Conservation (phyloP, 1,140 invertebrate genomes). For the Campoletis sonorensis region DNA sequence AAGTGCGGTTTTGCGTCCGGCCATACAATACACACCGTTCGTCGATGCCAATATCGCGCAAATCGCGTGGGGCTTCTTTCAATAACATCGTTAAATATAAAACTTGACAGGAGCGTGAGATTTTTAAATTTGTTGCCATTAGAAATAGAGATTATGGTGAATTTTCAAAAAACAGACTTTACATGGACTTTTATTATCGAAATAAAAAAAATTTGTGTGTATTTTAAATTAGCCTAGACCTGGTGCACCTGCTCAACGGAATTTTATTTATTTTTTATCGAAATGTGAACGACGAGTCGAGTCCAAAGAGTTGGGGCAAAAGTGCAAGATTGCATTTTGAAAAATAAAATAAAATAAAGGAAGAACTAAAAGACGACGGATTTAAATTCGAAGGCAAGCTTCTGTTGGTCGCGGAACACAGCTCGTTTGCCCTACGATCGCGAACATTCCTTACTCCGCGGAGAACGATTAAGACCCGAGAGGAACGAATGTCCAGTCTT, state of each 20-base stretch:
- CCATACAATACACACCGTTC: slow-evolving; percentile 24
- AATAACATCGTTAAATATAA: background rate
- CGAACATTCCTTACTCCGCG: slow-evolving; percentile 59
- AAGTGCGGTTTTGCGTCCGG: slow-evolving; percentile 75
- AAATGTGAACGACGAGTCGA: no score
- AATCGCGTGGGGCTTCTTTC: slow-evolving; percentile 26
- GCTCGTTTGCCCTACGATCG: slow-evolving; percentile 56
- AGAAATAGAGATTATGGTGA: no score
- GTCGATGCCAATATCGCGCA: background rate
- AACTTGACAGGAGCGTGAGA: background rate
- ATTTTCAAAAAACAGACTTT: no score
- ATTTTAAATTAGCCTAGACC: no score
- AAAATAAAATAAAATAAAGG: background rate
- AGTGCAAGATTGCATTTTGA: background rate
- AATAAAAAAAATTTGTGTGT: no score
- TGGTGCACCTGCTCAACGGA: no score
- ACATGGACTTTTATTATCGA: no score
- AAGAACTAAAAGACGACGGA: background rate
- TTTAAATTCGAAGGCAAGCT: slow-evolving; percentile 20
- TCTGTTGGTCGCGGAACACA: slow-evolving; percentile 17
- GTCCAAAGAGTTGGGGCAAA: no score
- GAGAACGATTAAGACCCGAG: slow-evolving; percentile 69
- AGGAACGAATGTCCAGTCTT: slow-evolving; percentile 53
- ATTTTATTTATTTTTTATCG: no score
- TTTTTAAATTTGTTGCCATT: background rate